Evolutionary conservation across 2,113 vertebrate species (phyloP).

Genomic region (Aleadryas rufinucha): DNA sequence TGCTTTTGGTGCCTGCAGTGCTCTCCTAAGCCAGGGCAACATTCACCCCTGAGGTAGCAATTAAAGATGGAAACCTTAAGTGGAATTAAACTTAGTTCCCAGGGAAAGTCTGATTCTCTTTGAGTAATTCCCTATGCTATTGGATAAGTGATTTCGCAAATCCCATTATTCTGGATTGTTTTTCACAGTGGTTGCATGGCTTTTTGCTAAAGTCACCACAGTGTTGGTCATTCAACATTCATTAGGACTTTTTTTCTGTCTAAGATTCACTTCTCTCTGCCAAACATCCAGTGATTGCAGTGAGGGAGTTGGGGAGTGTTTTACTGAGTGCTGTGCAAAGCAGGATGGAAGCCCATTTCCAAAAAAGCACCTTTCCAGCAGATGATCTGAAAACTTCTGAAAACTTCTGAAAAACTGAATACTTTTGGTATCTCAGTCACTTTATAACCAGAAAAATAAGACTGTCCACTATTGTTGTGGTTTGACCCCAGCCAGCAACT

Average conservation of each 20-base stretch:
- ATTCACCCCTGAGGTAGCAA: not conserved
- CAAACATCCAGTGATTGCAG: not conserved
- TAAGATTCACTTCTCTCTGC: not conserved
- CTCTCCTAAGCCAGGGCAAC: not conserved
- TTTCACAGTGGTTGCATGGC: not conserved
- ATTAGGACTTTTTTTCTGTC: not conserved
- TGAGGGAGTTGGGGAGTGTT: fast-evolving
- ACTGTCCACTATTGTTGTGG: not conserved
- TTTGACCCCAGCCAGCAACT: not conserved
- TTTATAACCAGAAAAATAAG: not conserved
- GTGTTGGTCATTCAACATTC: not conserved
- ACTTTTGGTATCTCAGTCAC: not conserved
- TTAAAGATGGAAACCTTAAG: not conserved
- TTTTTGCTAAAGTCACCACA: not conserved
- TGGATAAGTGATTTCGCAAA: not conserved
- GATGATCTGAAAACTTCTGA: not conserved
- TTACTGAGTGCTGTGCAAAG: not conserved
- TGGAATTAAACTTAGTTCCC: not conserved
- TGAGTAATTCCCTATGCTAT: not conserved
- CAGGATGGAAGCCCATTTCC: not conserved
- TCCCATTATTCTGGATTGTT: not conserved
- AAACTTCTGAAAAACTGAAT: not conserved
- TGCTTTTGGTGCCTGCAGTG: not conserved
- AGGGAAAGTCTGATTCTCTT: not conserved
- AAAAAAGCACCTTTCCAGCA: not conserved